A percentile compares a stretch with the other conserved stretches of the same genome.
These are phyloP conservation scores for Porites lutea DNA, from an alignment of 64 coral and sea anemone genomes.

Conservation along the genomic window DNA sequence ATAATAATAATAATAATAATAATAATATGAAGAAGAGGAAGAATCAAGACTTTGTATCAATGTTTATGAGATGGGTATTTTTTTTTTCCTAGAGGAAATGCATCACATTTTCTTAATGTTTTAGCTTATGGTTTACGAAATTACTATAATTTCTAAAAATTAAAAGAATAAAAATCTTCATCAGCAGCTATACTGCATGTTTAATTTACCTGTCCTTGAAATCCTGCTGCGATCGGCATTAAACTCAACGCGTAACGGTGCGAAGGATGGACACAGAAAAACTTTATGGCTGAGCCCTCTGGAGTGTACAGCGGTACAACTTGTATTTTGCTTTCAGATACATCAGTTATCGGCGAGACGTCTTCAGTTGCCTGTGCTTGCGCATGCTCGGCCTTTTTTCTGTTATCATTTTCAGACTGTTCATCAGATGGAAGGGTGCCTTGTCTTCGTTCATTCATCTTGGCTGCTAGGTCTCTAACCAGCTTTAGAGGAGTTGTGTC, in stretches of 20 bases:
- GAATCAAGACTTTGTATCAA: no score
- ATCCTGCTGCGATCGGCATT: conserved; percentile 58
- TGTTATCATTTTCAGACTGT: background rate
- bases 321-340: background rate
- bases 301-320: conserved; percentile 71
- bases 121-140: no score
- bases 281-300: conserved; percentile 56
- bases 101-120: no score
- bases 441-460: background rate
- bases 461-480: conserved; percentile 2
- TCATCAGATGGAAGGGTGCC: background rate
- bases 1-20: no score
- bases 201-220: conserved; percentile 69
- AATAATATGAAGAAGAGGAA: no score
- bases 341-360: no score
- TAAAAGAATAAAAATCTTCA: no score
- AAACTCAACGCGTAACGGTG: conserved; percentile 80
- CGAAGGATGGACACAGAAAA: conserved; percentile 73
- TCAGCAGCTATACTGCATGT: no score
- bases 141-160: no score
- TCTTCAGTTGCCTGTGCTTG: background rate
- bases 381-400: background rate
- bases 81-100: no score
- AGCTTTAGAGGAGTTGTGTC: conserved; percentile 21
- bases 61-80: no score